Conservation (phyloP, 2,113 vertebrate species). For the Suricata suricatta region DNA sequence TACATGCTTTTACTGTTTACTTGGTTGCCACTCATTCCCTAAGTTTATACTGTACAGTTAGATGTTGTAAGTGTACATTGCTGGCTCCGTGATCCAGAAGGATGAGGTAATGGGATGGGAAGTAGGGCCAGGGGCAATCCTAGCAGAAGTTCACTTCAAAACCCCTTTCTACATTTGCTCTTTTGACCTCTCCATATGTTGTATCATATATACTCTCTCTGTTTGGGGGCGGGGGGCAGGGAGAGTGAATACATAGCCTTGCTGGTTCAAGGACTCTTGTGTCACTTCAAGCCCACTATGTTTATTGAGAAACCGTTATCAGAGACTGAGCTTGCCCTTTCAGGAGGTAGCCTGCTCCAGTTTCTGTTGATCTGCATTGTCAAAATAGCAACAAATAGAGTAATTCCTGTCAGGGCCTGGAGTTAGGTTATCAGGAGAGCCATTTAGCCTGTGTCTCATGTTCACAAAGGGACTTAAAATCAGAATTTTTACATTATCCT, state of each 20-base stretch:
- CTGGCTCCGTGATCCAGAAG: background rate
- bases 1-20: conserved; percentile 16
- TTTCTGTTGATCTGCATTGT: conserved; percentile 9
- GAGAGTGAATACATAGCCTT: background rate
- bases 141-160: background rate
- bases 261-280: background rate
- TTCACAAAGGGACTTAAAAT: conserved; percentile 35
- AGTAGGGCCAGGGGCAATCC: background rate
- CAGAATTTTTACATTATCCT: conserved; percentile 42
- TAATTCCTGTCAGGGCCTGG: conserved; percentile 27
- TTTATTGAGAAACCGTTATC: conserved; percentile 15
- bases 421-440: background rate
- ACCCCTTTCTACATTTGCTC: conserved; percentile 5
- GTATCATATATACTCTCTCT: background rate
- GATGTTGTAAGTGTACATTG: background rate
- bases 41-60: background rate
- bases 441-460: background rate
- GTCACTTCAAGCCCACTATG: background rate
- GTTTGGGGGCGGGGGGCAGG: background rate
- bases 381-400: conserved; percentile 28
- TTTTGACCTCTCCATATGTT: conserved; percentile 23
- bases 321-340: background rate
- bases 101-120: background rate
- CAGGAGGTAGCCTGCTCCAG: background rate
- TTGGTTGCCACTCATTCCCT: background rate